phyloP scores from a whole-genome alignment of 1,140 invertebrate genomes.

The Drosophila nikananu region DNA sequence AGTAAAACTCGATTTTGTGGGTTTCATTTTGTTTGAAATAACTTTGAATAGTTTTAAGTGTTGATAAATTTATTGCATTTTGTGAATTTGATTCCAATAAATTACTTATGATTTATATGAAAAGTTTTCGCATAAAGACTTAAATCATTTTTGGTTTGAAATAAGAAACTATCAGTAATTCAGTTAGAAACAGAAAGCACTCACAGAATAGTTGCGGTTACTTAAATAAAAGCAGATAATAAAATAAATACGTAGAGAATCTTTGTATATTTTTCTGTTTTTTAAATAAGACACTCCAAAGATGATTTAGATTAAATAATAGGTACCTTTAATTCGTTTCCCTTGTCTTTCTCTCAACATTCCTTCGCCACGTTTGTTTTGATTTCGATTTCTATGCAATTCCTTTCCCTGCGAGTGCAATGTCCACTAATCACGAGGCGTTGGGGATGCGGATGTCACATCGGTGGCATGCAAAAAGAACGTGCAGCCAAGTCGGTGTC shows the following conservation, averaged over 20 bases:
- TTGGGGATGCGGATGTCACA: slow-evolving; percentile 57
- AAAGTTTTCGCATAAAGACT: background rate
- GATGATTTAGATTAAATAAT: no score
- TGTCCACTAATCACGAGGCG: slow-evolving; percentile 70
- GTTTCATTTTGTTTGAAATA: background rate
- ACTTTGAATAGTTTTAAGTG: background rate
- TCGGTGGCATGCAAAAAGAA: slow-evolving; percentile 69
- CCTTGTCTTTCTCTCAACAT: slow-evolving; percentile 9
- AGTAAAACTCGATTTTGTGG: background rate
- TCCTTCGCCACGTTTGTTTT: slow-evolving; percentile 51
- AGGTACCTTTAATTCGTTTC: slow-evolving; percentile 2
- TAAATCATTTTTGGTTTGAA: background rate
- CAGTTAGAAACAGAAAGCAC: background rate
- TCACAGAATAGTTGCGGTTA: background rate
- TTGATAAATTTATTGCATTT: slow-evolving; percentile 6
- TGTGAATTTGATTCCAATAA: background rate
- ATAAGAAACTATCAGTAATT: background rate
- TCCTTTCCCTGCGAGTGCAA: slow-evolving; percentile 62
- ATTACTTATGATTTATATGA: slow-evolving; percentile 1
- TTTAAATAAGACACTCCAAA: no score
- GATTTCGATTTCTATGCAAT: slow-evolving; percentile 70
- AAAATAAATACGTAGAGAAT: no score
- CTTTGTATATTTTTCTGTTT: no score
- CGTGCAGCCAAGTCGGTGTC: slow-evolving; percentile 49
- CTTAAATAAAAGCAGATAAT: no score